These are phyloP conservation scores for Gryllus bimaculatus DNA, from an alignment of 1,140 invertebrate genomes.

Conservation along the genomic window DNA sequence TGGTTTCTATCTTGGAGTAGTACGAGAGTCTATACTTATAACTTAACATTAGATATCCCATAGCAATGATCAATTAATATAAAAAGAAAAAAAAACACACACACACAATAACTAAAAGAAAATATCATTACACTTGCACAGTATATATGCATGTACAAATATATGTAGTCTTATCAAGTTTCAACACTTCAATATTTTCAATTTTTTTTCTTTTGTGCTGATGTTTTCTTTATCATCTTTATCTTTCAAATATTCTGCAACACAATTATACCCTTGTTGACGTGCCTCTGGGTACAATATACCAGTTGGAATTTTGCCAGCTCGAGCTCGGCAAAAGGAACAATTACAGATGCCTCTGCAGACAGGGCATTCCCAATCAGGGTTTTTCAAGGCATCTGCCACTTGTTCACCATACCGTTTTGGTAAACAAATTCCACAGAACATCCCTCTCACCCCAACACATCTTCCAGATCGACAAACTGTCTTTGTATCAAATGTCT, in stretches of 20 bases:
- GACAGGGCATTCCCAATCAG: slow-evolving; percentile 37
- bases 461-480: slow-evolving; percentile 36
- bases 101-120: neutral
- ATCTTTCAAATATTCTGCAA: neutral
- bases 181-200: neutral
- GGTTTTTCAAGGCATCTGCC: slow-evolving; percentile 34
- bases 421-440: slow-evolving; percentile 39
- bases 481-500: slow-evolving; percentile 40
- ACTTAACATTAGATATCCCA: too few species aligned
- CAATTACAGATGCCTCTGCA: slow-evolving; percentile 36
- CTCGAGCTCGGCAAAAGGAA: slow-evolving; percentile 37
- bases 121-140: neutral
- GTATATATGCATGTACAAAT: neutral
- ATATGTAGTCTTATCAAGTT: too few species aligned
- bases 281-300: slow-evolving; percentile 3
- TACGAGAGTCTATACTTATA: too few species aligned
- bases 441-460: slow-evolving; percentile 37
- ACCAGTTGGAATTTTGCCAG: slow-evolving; percentile 32
- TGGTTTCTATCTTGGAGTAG: too few species aligned
- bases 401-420: slow-evolving; percentile 40
- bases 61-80: too few species aligned
- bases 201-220: neutral
- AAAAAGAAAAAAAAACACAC: too few species aligned
- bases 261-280: slow-evolving; percentile 1
- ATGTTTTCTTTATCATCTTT: neutral